Percentiles rank a stretch among this genome's conserved stretches.
Conservation (phyloP, 2,797 vertebrate genomes). For the Sciaenops ocellatus region DNA sequence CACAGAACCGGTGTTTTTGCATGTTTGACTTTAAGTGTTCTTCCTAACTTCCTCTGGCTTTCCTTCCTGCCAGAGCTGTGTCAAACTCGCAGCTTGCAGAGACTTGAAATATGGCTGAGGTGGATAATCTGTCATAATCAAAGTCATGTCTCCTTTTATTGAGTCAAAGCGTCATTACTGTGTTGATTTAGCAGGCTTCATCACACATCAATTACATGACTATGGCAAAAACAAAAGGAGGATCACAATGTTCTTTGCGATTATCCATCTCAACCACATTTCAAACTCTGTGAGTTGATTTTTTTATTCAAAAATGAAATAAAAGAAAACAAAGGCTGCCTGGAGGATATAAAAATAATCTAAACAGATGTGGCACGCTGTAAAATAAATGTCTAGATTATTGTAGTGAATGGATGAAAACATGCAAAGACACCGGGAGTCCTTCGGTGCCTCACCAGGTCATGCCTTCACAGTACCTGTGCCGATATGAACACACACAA, state of each 20-base stretch:
- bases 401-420: constrained; percentile 23
- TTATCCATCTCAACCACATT: constrained; percentile 2
- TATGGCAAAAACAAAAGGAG: constrained; percentile 4
- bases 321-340: constrained; percentile 1
- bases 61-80: background rate
- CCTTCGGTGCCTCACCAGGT: constrained; percentile 47
- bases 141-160: constrained; percentile 1
- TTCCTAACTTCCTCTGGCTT: background rate
- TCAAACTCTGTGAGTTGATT: background rate
- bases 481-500: constrained; percentile 66
- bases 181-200: constrained; percentile 2
- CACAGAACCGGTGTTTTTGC: constrained; percentile 60
- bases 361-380: background rate
- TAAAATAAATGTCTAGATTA: background rate
- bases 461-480: constrained; percentile 46
- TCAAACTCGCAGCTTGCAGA: constrained; percentile 10
- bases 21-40: constrained; percentile 20
- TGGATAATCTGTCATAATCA: background rate
- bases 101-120: constrained; percentile 6
- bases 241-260: constrained; percentile 7
- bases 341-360: background rate
- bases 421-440: constrained; percentile 56
- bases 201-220: background rate
- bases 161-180: constrained; percentile 3
- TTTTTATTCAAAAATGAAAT: background rate